These are phyloP conservation scores for Phaedon cochleariae DNA, from an alignment of 2,888 invertebrate genomes.

Conservation along the genomic window DNA sequence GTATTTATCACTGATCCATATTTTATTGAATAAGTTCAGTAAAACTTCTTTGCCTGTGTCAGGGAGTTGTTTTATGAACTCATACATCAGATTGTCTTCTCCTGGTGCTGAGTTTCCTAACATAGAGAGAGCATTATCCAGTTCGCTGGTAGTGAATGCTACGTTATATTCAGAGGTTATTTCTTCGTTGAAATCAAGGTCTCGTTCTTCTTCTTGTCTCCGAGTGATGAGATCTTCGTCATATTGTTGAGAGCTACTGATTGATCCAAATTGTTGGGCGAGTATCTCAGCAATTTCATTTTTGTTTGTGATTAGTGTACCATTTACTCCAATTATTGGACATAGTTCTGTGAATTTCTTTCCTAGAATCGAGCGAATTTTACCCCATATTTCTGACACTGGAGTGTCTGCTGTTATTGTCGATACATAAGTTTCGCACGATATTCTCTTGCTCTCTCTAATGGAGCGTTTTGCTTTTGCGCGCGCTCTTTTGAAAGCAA, in stretches of 20 bases:
- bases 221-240: background rate
- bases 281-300: conserved; percentile 1
- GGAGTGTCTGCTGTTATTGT: background rate
- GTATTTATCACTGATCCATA: conserved; percentile 13
- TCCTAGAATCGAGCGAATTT: conserved; percentile 13
- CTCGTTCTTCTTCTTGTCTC: background rate
- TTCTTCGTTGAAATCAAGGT: background rate
- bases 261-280: conserved; percentile 11
- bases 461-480: background rate
- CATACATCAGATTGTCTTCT: conserved; percentile 14
- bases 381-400: conserved; percentile 18
- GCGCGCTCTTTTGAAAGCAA: background rate
- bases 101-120: conserved; percentile 13
- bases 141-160: conserved; percentile 3
- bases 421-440: conserved; percentile 10
- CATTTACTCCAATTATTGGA: background rate
- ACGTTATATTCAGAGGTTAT: conserved; percentile 2
- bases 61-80: conserved; percentile 9
- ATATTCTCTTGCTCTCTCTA: background rate
- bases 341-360: background rate
- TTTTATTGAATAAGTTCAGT: conserved; percentile 17
- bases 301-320: background rate
- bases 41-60: background rate
- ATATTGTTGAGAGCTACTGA: conserved; percentile 6
- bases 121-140: conserved; percentile 4